These are phyloP conservation scores for Clarias batrachus DNA, from an alignment of 2,113 vertebrate genomes.

Conservation along the genomic window DNA sequence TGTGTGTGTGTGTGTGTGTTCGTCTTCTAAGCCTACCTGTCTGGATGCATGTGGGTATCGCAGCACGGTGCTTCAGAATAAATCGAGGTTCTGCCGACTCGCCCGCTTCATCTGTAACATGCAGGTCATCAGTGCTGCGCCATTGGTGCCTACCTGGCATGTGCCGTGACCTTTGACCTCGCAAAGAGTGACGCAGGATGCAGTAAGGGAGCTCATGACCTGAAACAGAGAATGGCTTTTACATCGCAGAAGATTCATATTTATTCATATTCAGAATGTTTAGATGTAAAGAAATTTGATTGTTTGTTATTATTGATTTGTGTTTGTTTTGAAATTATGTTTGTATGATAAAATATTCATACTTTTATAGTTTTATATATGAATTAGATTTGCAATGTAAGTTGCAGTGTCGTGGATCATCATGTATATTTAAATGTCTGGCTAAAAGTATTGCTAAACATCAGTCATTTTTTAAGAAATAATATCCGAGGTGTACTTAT, in stretches of 20 bases:
- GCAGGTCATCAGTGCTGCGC: conserved; percentile 43
- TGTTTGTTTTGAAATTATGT: no score
- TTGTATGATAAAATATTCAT: not conserved
- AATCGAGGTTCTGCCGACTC: conserved; percentile 70
- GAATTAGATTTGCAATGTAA: not conserved
- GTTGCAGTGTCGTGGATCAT: not conserved
- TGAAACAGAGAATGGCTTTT: conserved; percentile 41
- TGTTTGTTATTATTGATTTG: not conserved
- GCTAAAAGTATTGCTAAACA: not conserved
- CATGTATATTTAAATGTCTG: not conserved
- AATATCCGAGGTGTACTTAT: no score
- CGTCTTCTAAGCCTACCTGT: conserved; percentile 59
- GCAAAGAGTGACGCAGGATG: conserved; percentile 61
- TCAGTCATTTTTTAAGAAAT: no score
- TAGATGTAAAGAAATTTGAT: not conserved
- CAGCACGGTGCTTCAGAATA: conserved; percentile 67
- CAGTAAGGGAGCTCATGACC: conserved; percentile 76
- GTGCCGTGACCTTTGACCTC: conserved; percentile 53
- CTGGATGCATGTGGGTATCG: conserved; percentile 56
- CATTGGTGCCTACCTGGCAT: conserved; percentile 56
- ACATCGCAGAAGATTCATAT: no score
- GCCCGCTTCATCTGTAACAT: conserved; percentile 48
- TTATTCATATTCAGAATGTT: no score
- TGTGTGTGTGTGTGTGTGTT: no score
- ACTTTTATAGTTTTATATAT: not conserved